Conservation (phyloP, 2,888 invertebrate species). For the Lasioglossum pauxillum region DNA sequence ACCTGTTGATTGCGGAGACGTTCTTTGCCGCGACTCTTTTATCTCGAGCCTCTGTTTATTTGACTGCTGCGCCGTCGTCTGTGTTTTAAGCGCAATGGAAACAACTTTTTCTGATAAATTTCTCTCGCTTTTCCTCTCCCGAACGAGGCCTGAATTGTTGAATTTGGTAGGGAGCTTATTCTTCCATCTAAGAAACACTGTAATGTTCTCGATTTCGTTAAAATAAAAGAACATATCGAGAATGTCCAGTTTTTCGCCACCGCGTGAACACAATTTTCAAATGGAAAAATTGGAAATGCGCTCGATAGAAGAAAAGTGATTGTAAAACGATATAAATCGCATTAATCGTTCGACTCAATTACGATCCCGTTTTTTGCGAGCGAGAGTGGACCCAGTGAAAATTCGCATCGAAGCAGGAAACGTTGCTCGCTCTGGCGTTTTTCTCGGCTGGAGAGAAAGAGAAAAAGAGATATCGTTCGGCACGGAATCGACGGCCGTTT, state of each 20-base stretch:
- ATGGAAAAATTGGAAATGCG: neutral
- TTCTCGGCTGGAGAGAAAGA: neutral
- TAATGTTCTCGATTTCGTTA: neutral
- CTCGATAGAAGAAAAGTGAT: neutral
- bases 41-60: neutral
- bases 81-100: neutral
- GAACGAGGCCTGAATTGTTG: neutral
- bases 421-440: neutral
- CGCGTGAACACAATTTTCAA: neutral
- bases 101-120: neutral
- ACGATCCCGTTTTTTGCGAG: neutral
- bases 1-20: neutral
- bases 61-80: neutral
- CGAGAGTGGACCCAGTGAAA: slow-evolving; percentile 4
- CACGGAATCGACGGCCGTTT: slow-evolving; percentile 24
- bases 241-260: neutral
- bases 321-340: neutral
- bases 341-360: neutral
- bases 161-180: neutral
- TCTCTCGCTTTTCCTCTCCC: neutral
- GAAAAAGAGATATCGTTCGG: slow-evolving; percentile 7
- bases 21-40: neutral
- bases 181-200: no score
- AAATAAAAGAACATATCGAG: neutral
- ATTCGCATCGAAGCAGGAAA: neutral